Conservation (phyloP, 2,113 vertebrate genomes). For the Gopherus evgoodei region DNA sequence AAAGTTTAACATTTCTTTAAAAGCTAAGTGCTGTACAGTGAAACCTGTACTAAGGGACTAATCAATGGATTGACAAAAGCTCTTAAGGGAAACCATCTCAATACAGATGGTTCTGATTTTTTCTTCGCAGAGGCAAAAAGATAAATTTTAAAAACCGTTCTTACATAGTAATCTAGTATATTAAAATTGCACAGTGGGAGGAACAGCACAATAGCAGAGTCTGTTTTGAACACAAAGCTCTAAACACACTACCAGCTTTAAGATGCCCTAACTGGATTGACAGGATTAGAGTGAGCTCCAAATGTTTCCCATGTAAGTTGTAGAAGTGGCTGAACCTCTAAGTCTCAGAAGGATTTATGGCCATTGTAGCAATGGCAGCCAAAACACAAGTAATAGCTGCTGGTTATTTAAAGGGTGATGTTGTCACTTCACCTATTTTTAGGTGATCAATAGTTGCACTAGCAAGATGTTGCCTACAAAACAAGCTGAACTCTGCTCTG, state of each 20-base stretch:
- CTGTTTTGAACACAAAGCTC: neutral
- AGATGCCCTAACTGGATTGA: neutral
- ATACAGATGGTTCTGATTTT: neutral
- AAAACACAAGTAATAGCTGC: neutral
- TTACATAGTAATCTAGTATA: neutral
- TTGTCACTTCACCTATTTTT: neutral
- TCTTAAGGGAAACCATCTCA: neutral
- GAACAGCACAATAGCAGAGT: neutral
- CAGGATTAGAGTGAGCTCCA: neutral
- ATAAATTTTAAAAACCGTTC: neutral
- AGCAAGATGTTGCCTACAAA: neutral
- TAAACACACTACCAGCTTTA: neutral
- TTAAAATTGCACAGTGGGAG: neutral
- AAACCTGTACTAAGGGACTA: neutral
- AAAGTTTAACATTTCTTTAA: neutral
- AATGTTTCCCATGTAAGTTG: neutral
- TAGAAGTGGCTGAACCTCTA: neutral
- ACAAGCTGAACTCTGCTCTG: neutral
- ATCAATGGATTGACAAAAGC: neutral
- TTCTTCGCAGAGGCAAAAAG: neutral
- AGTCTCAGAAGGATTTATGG: neutral
- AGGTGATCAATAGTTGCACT: neutral
- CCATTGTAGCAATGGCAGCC: neutral
- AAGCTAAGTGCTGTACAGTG: neutral
- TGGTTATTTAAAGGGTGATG: neutral